These are phyloP conservation scores for Bellardia pandia DNA, from an alignment of 2,888 invertebrate species.

Conservation along the genomic window DNA sequence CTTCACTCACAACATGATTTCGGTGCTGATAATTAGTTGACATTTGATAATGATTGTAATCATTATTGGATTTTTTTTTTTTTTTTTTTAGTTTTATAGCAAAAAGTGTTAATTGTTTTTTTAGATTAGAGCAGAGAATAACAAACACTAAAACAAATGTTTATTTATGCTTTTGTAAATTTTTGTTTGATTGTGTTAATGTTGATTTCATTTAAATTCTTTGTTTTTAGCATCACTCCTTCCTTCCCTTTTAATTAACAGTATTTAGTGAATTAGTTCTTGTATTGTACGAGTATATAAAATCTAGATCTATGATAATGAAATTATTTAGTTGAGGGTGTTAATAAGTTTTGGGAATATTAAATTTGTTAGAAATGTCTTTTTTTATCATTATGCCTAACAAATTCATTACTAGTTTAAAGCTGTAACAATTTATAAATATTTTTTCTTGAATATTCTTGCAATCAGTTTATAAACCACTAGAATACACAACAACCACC, in stretches of 20 bases:
- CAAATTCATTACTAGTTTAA: background rate
- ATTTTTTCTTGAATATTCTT: background rate
- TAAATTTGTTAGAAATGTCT: too few relatives aligned
- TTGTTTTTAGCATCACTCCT: background rate
- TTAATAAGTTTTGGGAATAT: too few relatives aligned
- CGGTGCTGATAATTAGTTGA: constrained; percentile 49
- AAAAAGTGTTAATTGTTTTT: constrained; percentile 62
- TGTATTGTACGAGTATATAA: too few relatives aligned
- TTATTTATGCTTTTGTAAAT: constrained; percentile 28
- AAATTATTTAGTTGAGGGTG: too few relatives aligned
- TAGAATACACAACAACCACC: too few relatives aligned
- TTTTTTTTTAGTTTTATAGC: constrained; percentile 7
- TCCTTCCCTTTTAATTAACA: constrained; percentile 64
- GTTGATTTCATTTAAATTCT: constrained; percentile 22
- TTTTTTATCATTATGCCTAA: background rate
- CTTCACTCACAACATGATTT: constrained; percentile 31
- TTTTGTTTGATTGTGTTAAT: constrained; percentile 6
- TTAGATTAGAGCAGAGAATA: background rate
- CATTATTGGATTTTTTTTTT: constrained; percentile 16
- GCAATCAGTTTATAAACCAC: too few relatives aligned
- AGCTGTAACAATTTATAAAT: background rate
- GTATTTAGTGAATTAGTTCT: too few relatives aligned
- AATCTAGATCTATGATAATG: constrained; percentile 64
- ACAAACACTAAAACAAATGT: background rate
- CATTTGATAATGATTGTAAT: constrained; percentile 61